Evolutionary conservation across 1,140 invertebrate genomes (phyloP).

Genomic region (Pararge aegeria): DNA sequence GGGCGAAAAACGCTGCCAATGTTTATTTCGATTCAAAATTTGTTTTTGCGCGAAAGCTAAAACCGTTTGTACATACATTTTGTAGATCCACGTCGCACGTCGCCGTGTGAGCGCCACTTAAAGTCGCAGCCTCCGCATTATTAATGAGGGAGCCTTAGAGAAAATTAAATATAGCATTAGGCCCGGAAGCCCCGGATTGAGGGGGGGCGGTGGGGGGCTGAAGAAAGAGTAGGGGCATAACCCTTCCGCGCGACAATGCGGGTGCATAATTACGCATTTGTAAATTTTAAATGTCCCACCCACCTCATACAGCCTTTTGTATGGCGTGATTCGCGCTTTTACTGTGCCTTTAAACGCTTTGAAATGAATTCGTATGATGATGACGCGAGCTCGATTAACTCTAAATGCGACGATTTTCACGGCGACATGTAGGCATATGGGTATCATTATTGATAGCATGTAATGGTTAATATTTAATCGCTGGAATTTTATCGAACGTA

Average conservation of each 20-base stretch:
- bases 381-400: constrained; percentile 54
- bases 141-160: constrained; percentile 79
- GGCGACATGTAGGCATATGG: background rate
- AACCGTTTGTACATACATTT: constrained; percentile 32
- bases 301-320: constrained; percentile 74
- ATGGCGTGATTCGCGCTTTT: constrained; percentile 72
- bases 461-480: constrained; percentile 9
- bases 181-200: constrained; percentile 70
- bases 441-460: constrained; percentile 1
- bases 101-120: constrained; percentile 74
- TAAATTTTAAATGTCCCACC: constrained; percentile 78
- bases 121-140: constrained; percentile 77
- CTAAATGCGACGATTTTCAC: constrained; percentile 53
- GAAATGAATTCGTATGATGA: constrained; percentile 69
- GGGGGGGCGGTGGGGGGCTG: constrained; percentile 41
- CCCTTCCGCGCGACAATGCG: constrained; percentile 76
- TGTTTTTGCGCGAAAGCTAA: background rate
- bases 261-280: constrained; percentile 79
- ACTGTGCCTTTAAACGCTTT: constrained; percentile 60
- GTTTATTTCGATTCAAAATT: background rate
- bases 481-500: constrained; percentile 5
- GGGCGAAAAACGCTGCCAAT: background rate
- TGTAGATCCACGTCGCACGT: constrained; percentile 50
- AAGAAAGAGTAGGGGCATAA: constrained; percentile 57
- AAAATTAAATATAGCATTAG: constrained; percentile 80